Base-by-base conservation (phyloP, 2,113 vertebrate genomes). In the Potamarius usumacintae region DNA sequence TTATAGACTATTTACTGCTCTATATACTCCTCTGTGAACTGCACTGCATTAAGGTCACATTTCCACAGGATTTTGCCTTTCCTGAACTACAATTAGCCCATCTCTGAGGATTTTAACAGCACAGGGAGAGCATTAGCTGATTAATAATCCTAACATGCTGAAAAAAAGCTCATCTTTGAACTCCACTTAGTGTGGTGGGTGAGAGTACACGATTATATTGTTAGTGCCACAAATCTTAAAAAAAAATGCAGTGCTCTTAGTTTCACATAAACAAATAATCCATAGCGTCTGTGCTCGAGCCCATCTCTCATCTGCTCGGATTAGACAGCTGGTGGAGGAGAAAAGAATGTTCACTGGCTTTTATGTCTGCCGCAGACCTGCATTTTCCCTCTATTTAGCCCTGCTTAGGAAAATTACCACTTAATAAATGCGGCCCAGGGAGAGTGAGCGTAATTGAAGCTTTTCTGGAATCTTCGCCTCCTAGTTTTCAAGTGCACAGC, bases 221-320 rank as follows among this genome's bases (percentile, higher is more conserved):
- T 92, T 90, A 86, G 87, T 55, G 71, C 78, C 77, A 85, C 92
- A 95, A 94, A 94, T 94, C 93, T 94, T 90, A 82, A 27, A 76
- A 78, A 85, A 92, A 91, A 92, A 93, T 90, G 92, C 93, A 91
- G 90, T 91, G 88, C 86, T 87, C 77, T 91, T 55, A 85, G 89
- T 90, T 86, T 85, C 90, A 89, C 90, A 92, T 94, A 95, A 95
- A 95, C 94, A 95, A 95, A 94, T 94, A 96, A 95, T 95, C 94
- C 93, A 92, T 82, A 83, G 69, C 88, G 93, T 92, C 93, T 92
- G 87, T 90, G 89, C 84, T 65, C 91, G 65, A 89, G 90, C 91
- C 92, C 92, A 93, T 93, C 92, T 93, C 92, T 93, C 94, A 95
- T 95, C 94, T 94, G 84, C 94, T 94, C 92, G 94, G 94, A 96